Base-by-base conservation (phyloP, 2,888 invertebrate genomes). In the Campoplex capitator region DNA sequence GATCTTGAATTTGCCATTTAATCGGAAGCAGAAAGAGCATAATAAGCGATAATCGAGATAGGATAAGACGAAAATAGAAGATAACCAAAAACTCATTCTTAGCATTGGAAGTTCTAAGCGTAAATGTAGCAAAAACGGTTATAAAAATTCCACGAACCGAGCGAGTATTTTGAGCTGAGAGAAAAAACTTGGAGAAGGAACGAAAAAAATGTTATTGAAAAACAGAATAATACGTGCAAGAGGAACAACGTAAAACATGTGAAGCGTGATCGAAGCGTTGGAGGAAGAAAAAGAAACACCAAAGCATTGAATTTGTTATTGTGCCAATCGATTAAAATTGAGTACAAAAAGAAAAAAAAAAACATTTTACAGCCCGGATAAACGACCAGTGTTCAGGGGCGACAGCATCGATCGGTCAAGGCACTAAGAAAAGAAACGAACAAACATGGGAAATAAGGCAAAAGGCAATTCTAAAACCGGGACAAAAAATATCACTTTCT, bases 31-130 rank as follows among this genome's bases (percentile, higher is more conserved):
- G 83, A 86, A 85, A 74, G 88, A 84, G 88, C 89, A 87, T 90
- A 92, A 90, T 90, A 92, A 89, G 32, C 80, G 88, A 88, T 90
- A 89, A 86, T 86, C 88, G 88, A 84, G 86, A 81, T 92, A 91
- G 89, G 75, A 86, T 89, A 88, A 78, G 88, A 76, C 86, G 89
- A 87, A 23, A 88, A 88, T 91, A 91, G 89, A 91, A 88, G 83
- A 87, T 90, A 88, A 91, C 51, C 81, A 84, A 86, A 82, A 86
- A 74, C 38, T 74, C 80, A 83, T 85, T 86, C 78, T 82, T 85
- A 85, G 77, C 74, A 86, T 86, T 85, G 67, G 85, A 82, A 81
- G 58, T 85, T 75, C 32, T 67, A 75, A 86, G 78, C 82, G 81
- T 88, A 85, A 89, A 82, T 81, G 82, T 89, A 88, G 84, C 81